Conservation (phyloP, 2,888 invertebrate genomes). For the Timema cristinae region DNA sequence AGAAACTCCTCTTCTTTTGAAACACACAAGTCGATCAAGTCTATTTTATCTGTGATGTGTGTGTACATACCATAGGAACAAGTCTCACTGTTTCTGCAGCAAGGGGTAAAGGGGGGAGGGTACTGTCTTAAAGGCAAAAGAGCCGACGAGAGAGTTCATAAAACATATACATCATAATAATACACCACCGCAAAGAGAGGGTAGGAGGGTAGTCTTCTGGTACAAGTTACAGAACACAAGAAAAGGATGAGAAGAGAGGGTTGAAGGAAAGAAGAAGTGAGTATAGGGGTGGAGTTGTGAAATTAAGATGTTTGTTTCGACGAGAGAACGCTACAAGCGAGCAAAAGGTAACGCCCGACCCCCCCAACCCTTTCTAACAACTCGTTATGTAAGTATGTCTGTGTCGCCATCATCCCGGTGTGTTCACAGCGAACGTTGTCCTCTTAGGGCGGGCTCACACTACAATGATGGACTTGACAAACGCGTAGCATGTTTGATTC, state of each 20-base stretch:
- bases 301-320: slow-evolving; percentile 34
- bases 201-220: too few species aligned
- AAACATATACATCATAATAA: slow-evolving; percentile 34
- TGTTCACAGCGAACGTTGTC: too few species aligned
- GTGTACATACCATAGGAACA: too few species aligned
- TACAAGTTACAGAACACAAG: too few species aligned
- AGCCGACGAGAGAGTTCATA: slow-evolving; percentile 28
- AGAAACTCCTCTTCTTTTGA: too few species aligned
- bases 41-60: too few species aligned
- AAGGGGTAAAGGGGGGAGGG: too few species aligned
- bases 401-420: too few species aligned
- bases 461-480: too few species aligned
- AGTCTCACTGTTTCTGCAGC: too few species aligned
- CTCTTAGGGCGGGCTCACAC: neutral
- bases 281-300: slow-evolving; percentile 25
- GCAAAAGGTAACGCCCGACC: slow-evolving; percentile 20
- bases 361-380: neutral
- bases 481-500: too few species aligned
- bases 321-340: slow-evolving; percentile 19
- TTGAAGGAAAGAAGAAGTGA: neutral
- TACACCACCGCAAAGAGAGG: slow-evolving; percentile 28
- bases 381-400: slow-evolving; percentile 12
- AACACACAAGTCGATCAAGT: too few species aligned
- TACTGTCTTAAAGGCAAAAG: neutral
- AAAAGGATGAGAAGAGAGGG: neutral